Conservation (phyloP, 2,113 vertebrate genomes). For the Megatriorchis doriae region DNA sequence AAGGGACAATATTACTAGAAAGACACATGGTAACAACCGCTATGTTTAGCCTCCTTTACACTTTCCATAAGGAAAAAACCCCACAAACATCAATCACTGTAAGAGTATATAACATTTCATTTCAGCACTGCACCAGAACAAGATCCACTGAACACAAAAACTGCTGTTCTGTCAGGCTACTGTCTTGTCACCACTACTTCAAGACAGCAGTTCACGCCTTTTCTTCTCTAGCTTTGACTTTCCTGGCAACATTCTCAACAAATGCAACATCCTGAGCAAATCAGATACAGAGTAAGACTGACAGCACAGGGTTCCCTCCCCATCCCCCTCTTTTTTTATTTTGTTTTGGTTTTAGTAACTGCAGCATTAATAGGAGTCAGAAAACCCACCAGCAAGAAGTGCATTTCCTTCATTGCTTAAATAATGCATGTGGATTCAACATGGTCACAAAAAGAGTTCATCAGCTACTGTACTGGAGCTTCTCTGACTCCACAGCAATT, state of each 20-base stretch:
- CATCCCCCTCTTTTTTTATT: rapidly evolving
- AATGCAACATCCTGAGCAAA: background rate
- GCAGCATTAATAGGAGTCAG: background rate
- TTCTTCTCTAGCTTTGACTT: background rate
- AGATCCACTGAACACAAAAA: background rate
- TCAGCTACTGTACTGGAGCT: background rate
- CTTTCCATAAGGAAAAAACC: background rate
- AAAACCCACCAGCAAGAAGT: background rate
- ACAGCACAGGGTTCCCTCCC: background rate
- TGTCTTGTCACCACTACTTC: background rate
- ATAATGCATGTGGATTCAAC: background rate
- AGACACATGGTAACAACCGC: rapidly evolving
- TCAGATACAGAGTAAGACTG: background rate
- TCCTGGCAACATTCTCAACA: background rate
- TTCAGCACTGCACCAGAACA: background rate
- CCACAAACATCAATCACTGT: background rate
- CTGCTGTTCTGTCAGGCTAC: background rate
- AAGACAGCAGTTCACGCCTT: background rate
- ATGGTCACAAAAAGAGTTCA: background rate
- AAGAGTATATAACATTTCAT: background rate
- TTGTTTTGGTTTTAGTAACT: background rate
- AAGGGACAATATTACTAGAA: background rate
- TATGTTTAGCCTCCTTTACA: background rate
- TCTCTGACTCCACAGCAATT: background rate
- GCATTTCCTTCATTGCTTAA: background rate